These are phyloP conservation scores for Alsophila aescularia DNA, from an alignment of 2,888 invertebrate species.

Conservation along the genomic window DNA sequence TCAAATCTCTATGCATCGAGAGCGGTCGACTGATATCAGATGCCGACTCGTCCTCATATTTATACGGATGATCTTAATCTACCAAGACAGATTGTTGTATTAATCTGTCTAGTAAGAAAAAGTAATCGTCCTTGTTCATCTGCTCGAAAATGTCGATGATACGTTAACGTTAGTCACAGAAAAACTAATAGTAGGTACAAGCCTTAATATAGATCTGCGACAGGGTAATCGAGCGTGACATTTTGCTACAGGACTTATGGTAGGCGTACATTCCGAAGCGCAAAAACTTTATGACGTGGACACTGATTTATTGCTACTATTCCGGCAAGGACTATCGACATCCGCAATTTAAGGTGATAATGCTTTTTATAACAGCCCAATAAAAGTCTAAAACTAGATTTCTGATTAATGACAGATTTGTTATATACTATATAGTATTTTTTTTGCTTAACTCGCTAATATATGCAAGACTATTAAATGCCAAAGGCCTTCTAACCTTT, in stretches of 20 bases:
- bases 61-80: conserved; percentile 5
- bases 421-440: too few relatives aligned
- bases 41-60: conserved; percentile 2
- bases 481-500: too few relatives aligned
- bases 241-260: not conserved
- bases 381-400: conserved; percentile 22
- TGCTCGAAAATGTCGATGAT: not conserved
- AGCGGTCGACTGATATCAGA: conserved; percentile 4
- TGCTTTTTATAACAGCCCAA: conserved; percentile 22
- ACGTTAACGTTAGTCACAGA: not conserved
- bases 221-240: conserved; percentile 2
- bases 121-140: conserved; percentile 2
- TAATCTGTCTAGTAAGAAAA: not conserved
- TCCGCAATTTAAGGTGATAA: conserved; percentile 26
- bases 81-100: not conserved
- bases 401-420: too few relatives aligned
- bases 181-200: too few relatives aligned
- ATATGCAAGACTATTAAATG: too few relatives aligned
- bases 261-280: conserved; percentile 3
- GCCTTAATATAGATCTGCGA: not conserved
- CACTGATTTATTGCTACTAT: conserved; percentile 10
- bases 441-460: too few relatives aligned
- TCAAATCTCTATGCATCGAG: too few relatives aligned
- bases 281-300: conserved; percentile 15
- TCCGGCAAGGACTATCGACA: conserved; percentile 11